Conservation (phyloP, 2,797 vertebrate genomes). For the Artibeus lituratus region DNA sequence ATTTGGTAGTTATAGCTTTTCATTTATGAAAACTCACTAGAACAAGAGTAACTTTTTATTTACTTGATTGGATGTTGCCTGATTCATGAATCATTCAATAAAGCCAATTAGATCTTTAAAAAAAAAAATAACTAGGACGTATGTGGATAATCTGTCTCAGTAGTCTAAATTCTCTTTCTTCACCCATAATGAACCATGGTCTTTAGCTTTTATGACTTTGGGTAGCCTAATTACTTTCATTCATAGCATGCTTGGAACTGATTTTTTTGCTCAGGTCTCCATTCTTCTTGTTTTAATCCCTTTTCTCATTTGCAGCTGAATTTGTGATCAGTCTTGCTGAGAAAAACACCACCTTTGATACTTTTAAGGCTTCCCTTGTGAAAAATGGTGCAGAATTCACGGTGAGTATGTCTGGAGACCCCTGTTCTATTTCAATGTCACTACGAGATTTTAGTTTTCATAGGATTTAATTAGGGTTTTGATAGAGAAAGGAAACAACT, state of each 20-base stretch:
- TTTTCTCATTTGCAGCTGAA: conserved; percentile 85
- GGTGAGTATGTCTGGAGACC: conserved; percentile 80
- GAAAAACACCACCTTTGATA: conserved; percentile 90
- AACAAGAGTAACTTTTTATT: neutral
- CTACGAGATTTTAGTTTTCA: conserved; percentile 31
- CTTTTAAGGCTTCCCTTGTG: conserved; percentile 89
- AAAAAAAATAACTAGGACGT: neutral
- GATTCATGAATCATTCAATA: neutral
- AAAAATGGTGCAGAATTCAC: conserved; percentile 99
- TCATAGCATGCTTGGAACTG: neutral
- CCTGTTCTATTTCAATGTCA: neutral
- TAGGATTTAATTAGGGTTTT: neutral
- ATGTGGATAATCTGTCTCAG: neutral
- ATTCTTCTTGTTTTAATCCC: neutral
- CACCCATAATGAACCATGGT: neutral
- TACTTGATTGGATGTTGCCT: neutral
- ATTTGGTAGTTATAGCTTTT: neutral
- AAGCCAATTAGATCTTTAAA: neutral
- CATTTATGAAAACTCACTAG: neutral
- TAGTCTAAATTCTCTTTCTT: neutral
- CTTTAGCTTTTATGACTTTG: neutral
- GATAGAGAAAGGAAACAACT: neutral
- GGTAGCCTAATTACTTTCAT: neutral
- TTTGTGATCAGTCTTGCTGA: conserved; percentile 97
- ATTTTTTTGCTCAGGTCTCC: accelerated